Evolutionary conservation across 1,140 invertebrate genomes (phyloP).

Genomic region (Drosophila rufa): DNA sequence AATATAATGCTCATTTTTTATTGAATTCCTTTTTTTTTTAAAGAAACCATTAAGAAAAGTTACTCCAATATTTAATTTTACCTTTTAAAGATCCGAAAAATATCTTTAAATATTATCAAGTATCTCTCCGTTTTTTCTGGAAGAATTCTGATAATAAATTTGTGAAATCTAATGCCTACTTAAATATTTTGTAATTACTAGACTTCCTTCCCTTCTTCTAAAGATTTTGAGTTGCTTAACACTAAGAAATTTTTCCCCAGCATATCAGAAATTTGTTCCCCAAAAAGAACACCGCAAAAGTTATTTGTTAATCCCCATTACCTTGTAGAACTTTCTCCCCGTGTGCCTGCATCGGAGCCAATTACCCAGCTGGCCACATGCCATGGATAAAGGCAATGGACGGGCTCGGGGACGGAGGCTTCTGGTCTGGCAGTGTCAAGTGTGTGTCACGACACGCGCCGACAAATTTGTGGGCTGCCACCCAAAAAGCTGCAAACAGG

Average conservation of each 20-base stretch:
- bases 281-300: not conserved
- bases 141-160: no score
- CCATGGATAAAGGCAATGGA: not conserved
- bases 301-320: not conserved
- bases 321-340: not conserved
- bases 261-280: not conserved
- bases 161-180: no score
- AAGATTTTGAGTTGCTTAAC: no score
- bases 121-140: no score
- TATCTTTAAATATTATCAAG: no score
- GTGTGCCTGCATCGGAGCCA: conserved; percentile 50
- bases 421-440: conserved; percentile 41
- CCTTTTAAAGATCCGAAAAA: no score
- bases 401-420: not conserved
- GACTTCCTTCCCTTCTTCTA: no score
- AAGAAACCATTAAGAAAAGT: no score
- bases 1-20: no score
- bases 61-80: no score
- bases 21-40: no score
- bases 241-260: not conserved
- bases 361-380: conserved; percentile 44
- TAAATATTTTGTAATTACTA: no score
- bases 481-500: conserved; percentile 43
- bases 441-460: conserved; percentile 54
- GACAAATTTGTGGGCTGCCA: conserved; percentile 50